Percentiles rank a stretch among this genome's conserved stretches.
Evolutionary conservation across 2,113 vertebrate genomes (phyloP).

Genomic region (Hyperopisus bebe): DNA sequence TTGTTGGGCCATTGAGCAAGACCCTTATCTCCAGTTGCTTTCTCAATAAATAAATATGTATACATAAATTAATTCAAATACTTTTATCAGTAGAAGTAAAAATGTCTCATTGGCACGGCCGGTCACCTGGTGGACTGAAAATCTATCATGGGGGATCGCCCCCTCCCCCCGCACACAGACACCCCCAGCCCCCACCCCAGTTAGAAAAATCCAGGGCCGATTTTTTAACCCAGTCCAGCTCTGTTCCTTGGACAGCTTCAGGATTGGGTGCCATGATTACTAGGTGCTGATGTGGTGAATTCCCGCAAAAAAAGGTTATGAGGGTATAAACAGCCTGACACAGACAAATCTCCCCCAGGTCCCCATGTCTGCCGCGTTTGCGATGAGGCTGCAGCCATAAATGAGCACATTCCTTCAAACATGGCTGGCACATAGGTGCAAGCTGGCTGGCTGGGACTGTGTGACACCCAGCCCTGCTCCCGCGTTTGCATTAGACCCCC

Average conservation of each 20-base stretch:
- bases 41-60: not conserved
- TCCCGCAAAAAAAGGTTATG: not conserved
- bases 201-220: not conserved
- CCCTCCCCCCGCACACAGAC: not conserved
- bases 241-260: not conserved
- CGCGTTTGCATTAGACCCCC: not conserved
- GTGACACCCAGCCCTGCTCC: not conserved
- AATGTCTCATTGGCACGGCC: not conserved
- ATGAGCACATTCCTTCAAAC: constrained; percentile 26
- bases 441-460: constrained; percentile 28
- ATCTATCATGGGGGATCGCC: not conserved
- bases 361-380: constrained; percentile 13
- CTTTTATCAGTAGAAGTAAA: not conserved
- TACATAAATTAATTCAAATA: not conserved
- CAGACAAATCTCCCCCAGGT: not conserved
- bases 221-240: not conserved
- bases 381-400: constrained; percentile 26
- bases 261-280: not conserved
- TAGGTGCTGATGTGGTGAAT: not conserved
- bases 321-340: not conserved
- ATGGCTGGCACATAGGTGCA: constrained; percentile 40
- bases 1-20: not conserved
- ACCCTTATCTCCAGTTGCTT: not conserved
- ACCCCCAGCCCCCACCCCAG: not conserved
- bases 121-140: not conserved